phyloP scores from a whole-genome alignment of 2,113 vertebrate species.

The Microcebus tavaratra region DNA sequence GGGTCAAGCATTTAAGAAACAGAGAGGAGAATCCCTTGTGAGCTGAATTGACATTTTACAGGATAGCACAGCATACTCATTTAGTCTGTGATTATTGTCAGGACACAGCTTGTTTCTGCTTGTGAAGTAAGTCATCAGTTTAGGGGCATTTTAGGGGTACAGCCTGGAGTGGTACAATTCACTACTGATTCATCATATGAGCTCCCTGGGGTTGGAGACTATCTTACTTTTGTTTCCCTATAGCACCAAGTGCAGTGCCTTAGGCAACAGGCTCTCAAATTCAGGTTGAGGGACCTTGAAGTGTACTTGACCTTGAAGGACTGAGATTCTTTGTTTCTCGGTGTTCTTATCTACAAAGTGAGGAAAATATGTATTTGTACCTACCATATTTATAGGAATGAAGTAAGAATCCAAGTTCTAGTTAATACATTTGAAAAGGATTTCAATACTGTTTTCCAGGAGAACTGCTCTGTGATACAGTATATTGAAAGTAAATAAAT shows the following conservation, averaged over 20 bases:
- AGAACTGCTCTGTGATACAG: not conserved
- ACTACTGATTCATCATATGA: not conserved
- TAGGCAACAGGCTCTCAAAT: not conserved
- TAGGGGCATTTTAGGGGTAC: not conserved
- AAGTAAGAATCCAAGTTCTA: not conserved
- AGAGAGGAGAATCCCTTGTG: not conserved
- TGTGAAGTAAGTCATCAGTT: not conserved
- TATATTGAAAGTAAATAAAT: constrained; percentile 32
- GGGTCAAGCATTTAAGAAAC: constrained; percentile 39
- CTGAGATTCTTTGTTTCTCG: not conserved
- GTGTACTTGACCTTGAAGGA: not conserved
- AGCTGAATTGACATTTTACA: constrained; percentile 30
- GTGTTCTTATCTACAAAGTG: not conserved
- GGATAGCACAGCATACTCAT: not conserved
- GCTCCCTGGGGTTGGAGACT: not conserved
- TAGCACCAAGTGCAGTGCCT: not conserved
- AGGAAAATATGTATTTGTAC: not conserved
- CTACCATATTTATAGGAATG: not conserved
- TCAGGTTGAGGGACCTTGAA: not conserved
- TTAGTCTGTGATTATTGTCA: not conserved
- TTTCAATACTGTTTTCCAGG: not conserved
- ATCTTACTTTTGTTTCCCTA: not conserved
- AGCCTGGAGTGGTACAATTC: not conserved
- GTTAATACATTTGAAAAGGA: not conserved
- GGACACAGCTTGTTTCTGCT: constrained; percentile 33